Conservation (phyloP, 2,888 invertebrate genomes). For the Resseliella maxima region DNA sequence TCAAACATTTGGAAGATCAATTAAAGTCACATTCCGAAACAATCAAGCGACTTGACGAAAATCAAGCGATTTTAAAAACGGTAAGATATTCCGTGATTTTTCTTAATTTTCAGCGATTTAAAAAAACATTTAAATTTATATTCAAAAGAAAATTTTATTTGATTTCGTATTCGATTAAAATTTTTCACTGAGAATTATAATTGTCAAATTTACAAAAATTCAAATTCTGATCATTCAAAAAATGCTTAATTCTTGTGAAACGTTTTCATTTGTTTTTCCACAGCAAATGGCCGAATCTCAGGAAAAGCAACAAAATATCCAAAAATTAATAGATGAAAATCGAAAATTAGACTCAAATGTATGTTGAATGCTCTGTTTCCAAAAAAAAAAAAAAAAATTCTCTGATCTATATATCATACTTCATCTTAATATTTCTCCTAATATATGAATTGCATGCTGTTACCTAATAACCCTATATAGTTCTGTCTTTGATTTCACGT, state of each 20-base stretch:
- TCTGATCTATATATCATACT: not conserved
- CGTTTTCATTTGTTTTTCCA: not conserved
- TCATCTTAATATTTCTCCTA: not conserved
- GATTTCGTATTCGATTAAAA: no score
- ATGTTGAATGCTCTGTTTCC: not conserved
- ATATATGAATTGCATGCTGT: slow-evolving; percentile 9
- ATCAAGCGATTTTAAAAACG: not conserved
- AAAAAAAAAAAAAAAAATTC: no score
- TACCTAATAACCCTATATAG: not conserved
- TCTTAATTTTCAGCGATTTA: no score
- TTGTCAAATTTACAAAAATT: no score
- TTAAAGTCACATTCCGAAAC: slow-evolving; percentile 10
- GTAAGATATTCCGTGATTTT: not conserved
- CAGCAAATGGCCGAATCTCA: slow-evolving; percentile 38
- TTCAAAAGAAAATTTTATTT: no score
- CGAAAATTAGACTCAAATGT: slow-evolving; percentile 13
- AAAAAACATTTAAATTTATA: no score
- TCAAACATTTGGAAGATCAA: not conserved
- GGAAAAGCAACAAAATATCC: slow-evolving; percentile 17
- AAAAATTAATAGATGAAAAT: slow-evolving; percentile 26
- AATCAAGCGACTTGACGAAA: slow-evolving; percentile 27
- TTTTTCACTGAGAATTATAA: no score
- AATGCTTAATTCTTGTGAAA: no score
- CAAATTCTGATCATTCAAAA: no score
- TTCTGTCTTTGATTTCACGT: not conserved